Evolutionary conservation across 2,888 invertebrate species (phyloP).

Genomic region (Drosophila bunnanda): DNA sequence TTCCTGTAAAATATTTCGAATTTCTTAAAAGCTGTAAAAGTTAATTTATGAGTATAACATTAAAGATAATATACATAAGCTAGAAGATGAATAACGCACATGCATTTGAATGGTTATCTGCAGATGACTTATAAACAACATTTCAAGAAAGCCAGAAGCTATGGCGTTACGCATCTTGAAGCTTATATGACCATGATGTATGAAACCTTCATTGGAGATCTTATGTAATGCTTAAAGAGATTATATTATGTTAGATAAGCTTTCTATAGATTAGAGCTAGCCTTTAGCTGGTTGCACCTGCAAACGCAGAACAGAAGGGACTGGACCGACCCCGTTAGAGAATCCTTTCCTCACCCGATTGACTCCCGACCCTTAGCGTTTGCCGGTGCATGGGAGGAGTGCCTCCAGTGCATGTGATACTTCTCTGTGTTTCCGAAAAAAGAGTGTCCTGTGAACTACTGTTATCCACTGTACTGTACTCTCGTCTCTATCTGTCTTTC

Average conservation of each 20-base stretch:
- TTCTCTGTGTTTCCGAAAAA: conserved; percentile 12
- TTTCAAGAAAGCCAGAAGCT: too few relatives aligned
- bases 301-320: conserved; percentile 28
- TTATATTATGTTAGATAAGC: conserved; percentile 10
- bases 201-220: not conserved
- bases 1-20: not conserved
- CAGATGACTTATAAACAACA: too few relatives aligned
- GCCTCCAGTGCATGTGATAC: conserved; percentile 33
- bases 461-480: conserved; percentile 30
- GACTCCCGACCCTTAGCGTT: conserved; percentile 32
- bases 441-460: conserved; percentile 13
- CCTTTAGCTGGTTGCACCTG: conserved; percentile 41
- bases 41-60: not conserved
- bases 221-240: not conserved
- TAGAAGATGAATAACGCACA: not conserved
- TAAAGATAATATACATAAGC: not conserved
- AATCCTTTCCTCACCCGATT: conserved; percentile 9
- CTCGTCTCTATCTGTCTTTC: conserved; percentile 47
- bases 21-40: not conserved
- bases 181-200: not conserved
- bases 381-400: conserved; percentile 65
- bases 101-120: too few relatives aligned
- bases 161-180: not conserved
- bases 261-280: conserved; percentile 12
- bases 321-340: conserved; percentile 5